Base-by-base conservation (phyloP, 2,113 vertebrate species). In the Dicentrarchus labrax region DNA sequence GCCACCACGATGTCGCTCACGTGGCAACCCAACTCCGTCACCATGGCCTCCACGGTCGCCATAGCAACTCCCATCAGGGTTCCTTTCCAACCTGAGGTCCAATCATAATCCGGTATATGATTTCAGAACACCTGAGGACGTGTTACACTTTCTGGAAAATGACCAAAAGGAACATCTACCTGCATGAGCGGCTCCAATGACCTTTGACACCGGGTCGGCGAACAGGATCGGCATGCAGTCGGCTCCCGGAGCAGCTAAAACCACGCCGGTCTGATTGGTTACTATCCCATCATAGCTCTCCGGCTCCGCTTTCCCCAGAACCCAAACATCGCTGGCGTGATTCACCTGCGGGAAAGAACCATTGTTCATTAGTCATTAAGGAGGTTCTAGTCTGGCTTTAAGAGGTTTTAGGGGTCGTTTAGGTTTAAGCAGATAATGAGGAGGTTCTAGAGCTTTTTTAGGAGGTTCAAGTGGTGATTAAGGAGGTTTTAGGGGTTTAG, bases 191-290 rank as follows among this genome's bases (percentile, higher is more conserved):
- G 95, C 97, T 50, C 96, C 98, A 0, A 97, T 97, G 61, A 94
- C 97, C 92, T 95, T 97, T 82, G 78, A 89, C 88, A 97, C 94
- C 4, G 97, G 97, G 90, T 99, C 98, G 66, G 96, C 95, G 77
- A 99, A 98, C 62, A 99, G 92, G 79, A 99, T 82, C 0, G 98
- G 96, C 86, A 99, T 97, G 92, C 98, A 99, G 86, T 99, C 98
- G 38, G 98, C 97, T 1, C 98, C 97, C 0, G 97, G 97, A 61
- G 98, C 97, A 0, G 96, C 96, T 66, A 99, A 76, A 0, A 97
- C 97, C 57, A 97, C 87, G 5, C 95, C 96, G 2, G 56, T 94
- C 86, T 89, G 95, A 71, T 98, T 90, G 0, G 97, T 97, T 36
- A 97, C 95, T 73, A 99, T 95, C n/a, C 95, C 97, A 82, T 99